These are phyloP conservation scores for Tuta absoluta DNA, from an alignment of 2,888 invertebrate genomes.

Conservation along the genomic window DNA sequence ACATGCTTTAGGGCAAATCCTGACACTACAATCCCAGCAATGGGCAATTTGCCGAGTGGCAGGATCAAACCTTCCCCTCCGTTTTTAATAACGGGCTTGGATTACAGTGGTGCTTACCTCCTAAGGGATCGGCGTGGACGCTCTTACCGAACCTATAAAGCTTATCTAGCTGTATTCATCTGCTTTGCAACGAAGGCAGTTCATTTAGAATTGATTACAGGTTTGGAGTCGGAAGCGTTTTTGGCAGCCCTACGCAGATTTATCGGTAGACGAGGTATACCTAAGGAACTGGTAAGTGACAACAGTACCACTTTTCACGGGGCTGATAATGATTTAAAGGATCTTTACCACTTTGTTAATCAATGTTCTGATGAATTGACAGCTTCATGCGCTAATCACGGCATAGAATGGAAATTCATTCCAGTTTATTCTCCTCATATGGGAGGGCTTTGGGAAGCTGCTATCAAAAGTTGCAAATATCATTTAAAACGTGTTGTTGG, in stretches of 20 bases:
- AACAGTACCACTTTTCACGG: neutral
- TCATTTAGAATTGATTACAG: neutral
- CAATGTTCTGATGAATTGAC: neutral
- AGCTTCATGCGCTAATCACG: neutral
- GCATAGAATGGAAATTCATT: neutral
- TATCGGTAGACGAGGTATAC: neutral
- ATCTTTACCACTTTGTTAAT: neutral
- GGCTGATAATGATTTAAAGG: neutral
- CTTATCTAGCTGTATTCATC: neutral
- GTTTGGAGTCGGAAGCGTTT: neutral
- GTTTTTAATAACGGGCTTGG: neutral
- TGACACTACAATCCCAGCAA: too few relatives aligned
- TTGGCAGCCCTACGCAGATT: neutral
- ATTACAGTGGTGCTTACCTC: neutral
- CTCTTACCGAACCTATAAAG: neutral
- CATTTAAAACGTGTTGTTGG: conserved; percentile 21
- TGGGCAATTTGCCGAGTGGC: too few relatives aligned
- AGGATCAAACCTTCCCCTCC: neutral
- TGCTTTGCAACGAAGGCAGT: neutral
- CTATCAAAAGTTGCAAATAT: neutral
- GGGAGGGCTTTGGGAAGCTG: neutral
- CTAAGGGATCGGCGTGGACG: neutral
- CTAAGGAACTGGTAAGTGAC: neutral
- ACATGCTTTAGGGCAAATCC: too few relatives aligned
- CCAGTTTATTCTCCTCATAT: neutral